Evolutionary conservation across 2,797 vertebrate genomes (phyloP).

Genomic region (Hybognathus amarus): DNA sequence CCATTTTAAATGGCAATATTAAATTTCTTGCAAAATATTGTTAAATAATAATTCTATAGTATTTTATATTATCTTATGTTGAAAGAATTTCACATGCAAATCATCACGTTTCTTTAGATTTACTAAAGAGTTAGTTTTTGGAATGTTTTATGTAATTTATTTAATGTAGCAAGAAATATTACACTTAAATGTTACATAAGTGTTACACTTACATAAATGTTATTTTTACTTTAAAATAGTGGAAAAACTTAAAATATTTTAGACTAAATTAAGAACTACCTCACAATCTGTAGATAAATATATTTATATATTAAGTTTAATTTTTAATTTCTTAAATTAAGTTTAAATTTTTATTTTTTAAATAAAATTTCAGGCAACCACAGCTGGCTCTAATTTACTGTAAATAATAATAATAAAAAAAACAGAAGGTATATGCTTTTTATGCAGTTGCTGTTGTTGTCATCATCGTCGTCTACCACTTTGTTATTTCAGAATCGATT

Average conservation of each 20-base stretch:
- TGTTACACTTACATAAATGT: background rate
- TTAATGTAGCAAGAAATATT: background rate
- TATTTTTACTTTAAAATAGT: background rate
- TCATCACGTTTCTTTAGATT: background rate
- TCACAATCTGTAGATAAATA: background rate
- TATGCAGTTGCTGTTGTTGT: background rate
- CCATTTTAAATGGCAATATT: background rate
- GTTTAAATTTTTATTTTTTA: background rate
- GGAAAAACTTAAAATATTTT: background rate
- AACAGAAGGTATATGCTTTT: background rate
- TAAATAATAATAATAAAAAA: background rate
- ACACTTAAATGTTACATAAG: too few species aligned
- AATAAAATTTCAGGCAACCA: background rate
- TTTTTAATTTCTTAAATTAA: too few species aligned
- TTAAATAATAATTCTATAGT: background rate
- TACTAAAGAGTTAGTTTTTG: background rate
- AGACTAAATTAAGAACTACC: background rate
- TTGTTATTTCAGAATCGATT: slow-evolving; percentile 27
- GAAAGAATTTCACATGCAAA: background rate
- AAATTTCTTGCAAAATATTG: background rate
- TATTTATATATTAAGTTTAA: background rate
- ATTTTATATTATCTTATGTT: background rate
- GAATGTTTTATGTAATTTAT: background rate
- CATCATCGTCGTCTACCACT: background rate
- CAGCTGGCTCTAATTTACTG: background rate